Conservation (phyloP, 2,888 invertebrate species). For the Drosophila nigricruria region DNA sequence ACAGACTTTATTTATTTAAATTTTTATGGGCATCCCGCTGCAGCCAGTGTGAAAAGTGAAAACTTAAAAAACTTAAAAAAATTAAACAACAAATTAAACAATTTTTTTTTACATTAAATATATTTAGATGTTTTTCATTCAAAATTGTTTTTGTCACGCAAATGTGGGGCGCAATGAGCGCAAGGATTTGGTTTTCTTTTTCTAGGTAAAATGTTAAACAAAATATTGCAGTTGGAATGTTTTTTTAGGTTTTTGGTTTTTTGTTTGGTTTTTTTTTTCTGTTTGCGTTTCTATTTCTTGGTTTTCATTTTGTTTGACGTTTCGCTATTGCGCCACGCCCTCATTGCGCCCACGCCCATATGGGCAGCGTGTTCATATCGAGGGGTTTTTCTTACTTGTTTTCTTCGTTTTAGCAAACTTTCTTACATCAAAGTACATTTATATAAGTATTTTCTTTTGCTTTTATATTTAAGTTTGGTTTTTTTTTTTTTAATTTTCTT, state of each 20-base stretch:
- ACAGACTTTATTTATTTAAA: conserved; percentile 26
- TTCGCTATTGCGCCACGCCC: conserved; percentile 28
- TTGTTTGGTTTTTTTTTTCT: conserved; percentile 5
- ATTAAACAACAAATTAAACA: conserved; percentile 35
- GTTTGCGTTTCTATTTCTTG: conserved; percentile 5
- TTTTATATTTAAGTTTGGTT: conserved; percentile 28
- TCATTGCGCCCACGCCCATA: conserved; percentile 13
- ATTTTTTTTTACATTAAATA: conserved; percentile 78
- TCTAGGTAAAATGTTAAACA: conserved; percentile 60
- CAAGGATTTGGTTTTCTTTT: conserved; percentile 18
- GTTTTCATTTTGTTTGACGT: conserved; percentile 8
- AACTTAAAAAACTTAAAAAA: conserved; percentile 10
- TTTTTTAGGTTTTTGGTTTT: no score
- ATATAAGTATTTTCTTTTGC: conserved; percentile 55
- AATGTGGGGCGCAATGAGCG: conserved; percentile 39
- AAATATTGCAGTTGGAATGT: conserved; percentile 71
- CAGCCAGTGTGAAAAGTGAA: not conserved
- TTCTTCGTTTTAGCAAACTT: conserved; percentile 71
- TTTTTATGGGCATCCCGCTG: conserved; percentile 2
- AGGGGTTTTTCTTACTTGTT: conserved; percentile 24
- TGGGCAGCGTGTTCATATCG: conserved; percentile 5
- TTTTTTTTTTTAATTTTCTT: conserved; percentile 1
- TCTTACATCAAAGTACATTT: conserved; percentile 79
- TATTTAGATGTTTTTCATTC: conserved; percentile 78
- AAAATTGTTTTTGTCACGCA: conserved; percentile 66